A percentile compares a stretch with the other conserved stretches of the same genome.
These are phyloP conservation scores for Orchestia grillus DNA, from an alignment of 1,140 invertebrate species.

Conservation along the genomic window DNA sequence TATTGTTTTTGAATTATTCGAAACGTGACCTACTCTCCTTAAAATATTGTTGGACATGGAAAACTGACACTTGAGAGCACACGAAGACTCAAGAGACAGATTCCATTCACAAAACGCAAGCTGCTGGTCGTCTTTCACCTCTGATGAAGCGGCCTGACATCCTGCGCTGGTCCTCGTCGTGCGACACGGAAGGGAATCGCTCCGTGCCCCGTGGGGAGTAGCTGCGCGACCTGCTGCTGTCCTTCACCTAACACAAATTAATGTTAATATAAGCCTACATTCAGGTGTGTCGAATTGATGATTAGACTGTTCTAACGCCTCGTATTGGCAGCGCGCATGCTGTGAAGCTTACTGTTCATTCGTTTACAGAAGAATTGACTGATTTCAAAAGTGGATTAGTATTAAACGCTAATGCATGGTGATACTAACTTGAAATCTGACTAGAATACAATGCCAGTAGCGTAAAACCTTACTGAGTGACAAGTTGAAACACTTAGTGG, in stretches of 20 bases:
- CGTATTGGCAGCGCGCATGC: not conserved
- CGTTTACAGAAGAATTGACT: not conserved
- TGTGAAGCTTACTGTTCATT: not conserved
- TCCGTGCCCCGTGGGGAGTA: constrained; percentile 62
- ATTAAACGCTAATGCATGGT: not conserved
- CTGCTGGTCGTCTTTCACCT: constrained; percentile 73
- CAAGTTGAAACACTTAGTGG: too few relatives aligned
- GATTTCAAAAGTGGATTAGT: not conserved
- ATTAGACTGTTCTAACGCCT: not conserved
- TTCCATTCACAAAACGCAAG: not conserved
- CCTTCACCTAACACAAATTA: constrained; percentile 60
- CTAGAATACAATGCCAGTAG: not conserved
- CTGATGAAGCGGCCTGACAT: constrained; percentile 73
- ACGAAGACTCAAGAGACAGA: too few relatives aligned
- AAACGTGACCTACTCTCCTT: too few relatives aligned
- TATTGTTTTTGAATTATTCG: not conserved
- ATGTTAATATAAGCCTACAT: not conserved
- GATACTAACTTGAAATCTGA: not conserved
- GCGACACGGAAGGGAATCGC: constrained; percentile 28
- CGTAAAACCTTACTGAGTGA: not conserved
- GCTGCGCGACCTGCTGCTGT: constrained; percentile 60
- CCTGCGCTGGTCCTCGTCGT: constrained; percentile 57
- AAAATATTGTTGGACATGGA: too few relatives aligned
- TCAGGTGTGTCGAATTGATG: not conserved
- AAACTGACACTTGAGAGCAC: too few relatives aligned